Evolutionary conservation across 2,888 invertebrate species (phyloP), one percentile per base, ranked within the genome.

Genomic region (Mimumesa dahlbomi): DNA sequence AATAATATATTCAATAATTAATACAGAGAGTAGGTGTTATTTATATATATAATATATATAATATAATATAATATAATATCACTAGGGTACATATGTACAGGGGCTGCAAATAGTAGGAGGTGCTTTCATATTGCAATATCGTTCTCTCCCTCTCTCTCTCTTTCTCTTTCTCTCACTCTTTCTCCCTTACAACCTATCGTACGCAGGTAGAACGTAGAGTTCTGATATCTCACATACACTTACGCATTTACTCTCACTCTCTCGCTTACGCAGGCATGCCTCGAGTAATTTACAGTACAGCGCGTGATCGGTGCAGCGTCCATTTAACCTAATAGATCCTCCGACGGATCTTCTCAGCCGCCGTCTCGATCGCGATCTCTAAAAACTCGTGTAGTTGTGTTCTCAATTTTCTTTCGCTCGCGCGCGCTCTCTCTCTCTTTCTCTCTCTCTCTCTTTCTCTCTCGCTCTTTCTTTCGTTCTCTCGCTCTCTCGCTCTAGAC

Each of bases 1-100:
- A 87, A 84, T 87, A 85, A 85, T 88, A 85, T 87, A 86, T 84
- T 87, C 79, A 86, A 87, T 88, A 88, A 88, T 89, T 87, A 87
- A 85, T 86, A 86, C 84, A 84, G 85, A 87, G 84, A 84, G 85
- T 85, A 87, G 77, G 79, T 73, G 58, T 69, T 85, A 83, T 85
- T 82, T 85, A 83, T 85, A 85, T 84, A 76, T 81, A 77, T 84
- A 83, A 79, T 79, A 73, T 77, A 80, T 84, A 82, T 84, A 81
- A 82, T 84, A 84, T 85, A 85, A 82, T 84, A n/a, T n/a, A n/a
- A 85, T 85, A 84, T 87, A 85, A 83, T 88, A 88, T 88, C 86
- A 86, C 87, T 89, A 88, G 86, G 89, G 87, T 87, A 88, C 87
- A 87, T 89, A 89, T 89, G 81, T 89, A 89, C 89, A 89, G 82